Conservation (phyloP, 1,140 invertebrate species). For the Himalopsyche phryganea region DNA sequence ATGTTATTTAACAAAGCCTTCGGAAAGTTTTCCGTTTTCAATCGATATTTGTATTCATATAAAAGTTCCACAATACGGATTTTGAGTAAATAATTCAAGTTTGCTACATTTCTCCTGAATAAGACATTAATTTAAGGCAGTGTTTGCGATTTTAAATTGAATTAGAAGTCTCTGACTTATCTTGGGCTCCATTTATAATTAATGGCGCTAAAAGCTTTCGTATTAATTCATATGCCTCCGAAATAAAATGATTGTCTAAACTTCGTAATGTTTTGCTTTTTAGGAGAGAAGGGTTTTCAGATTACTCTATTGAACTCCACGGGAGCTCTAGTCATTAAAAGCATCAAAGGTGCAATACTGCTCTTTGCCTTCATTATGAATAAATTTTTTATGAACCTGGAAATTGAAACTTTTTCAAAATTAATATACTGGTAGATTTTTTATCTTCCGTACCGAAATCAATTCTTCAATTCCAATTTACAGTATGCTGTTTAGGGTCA, state of each 20-base stretch:
- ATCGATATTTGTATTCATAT: background rate
- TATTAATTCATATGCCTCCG: background rate
- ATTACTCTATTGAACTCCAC: no score
- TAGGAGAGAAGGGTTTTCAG: background rate
- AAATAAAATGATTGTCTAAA: constrained; percentile 3
- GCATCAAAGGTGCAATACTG: no score
- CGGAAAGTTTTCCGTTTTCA: background rate
- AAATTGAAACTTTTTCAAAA: no score
- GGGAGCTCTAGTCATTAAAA: no score
- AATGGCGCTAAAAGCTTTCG: constrained; percentile 8
- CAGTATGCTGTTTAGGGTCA: no score
- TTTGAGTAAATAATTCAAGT: constrained; percentile 2
- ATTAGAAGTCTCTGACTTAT: background rate
- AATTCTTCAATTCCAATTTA: no score
- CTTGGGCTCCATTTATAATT: constrained; percentile 3
- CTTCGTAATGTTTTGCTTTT: constrained; percentile 1
- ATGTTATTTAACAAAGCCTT: background rate
- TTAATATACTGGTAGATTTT: no score
- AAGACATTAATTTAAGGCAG: background rate
- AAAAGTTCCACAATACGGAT: constrained; percentile 1
- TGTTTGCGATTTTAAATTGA: constrained; percentile 2
- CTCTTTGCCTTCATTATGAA: no score
- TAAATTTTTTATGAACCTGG: no score
- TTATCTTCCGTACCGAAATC: no score
- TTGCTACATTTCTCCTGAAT: constrained; percentile 1